Base-by-base conservation (phyloP, 2,113 vertebrate species). In the Eurypyga helias region DNA sequence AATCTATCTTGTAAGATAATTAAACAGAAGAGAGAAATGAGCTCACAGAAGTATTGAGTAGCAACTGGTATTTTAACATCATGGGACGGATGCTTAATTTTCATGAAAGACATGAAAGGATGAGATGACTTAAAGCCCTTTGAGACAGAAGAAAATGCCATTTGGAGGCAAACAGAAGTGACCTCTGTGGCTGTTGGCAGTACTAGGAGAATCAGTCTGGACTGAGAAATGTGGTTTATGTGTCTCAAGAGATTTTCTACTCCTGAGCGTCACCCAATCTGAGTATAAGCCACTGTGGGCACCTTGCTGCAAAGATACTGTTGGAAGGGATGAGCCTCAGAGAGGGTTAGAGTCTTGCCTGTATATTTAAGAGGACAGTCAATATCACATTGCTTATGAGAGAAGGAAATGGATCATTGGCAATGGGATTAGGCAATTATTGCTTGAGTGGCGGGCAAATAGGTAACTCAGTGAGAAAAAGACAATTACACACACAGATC, bases 361-460 rank as follows among this genome's bases (percentile, higher is more conserved):
- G 20, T 62, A 49, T 2, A 2, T 83, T 17, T 60, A 77, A 86
- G 67, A 78, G 31, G 36, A 83, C 14, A 58, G 43, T 64, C 38
- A 69, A 12, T 46, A 45, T 28, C 23, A 62, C 0, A 0, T 31
- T 55, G 9, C 65, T 75, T 81, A 34, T 36, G 45, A 60, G 34
- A 78, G 46, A 87, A 95, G 21, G 64, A 95, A 96, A 87, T 48
- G 46, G 51, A 86, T 6, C 46, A 75, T 31, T 94, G 95, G 64
- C 67, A 86, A 83, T 28, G 69, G 57, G 61, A 84, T 89, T 82
- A 87, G 65, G 51, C 34, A 96, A 83, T 92, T 83, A 48, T 46
- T 94, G 58, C 25, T 51, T 51, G 51, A 89, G 38, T 60, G 26
- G 64, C 87, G 57, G 55, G 45, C 67, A 89, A 81, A 72, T 52